Conservation (phyloP, 2,797 vertebrate genomes). For the Champsocephalus esox region DNA sequence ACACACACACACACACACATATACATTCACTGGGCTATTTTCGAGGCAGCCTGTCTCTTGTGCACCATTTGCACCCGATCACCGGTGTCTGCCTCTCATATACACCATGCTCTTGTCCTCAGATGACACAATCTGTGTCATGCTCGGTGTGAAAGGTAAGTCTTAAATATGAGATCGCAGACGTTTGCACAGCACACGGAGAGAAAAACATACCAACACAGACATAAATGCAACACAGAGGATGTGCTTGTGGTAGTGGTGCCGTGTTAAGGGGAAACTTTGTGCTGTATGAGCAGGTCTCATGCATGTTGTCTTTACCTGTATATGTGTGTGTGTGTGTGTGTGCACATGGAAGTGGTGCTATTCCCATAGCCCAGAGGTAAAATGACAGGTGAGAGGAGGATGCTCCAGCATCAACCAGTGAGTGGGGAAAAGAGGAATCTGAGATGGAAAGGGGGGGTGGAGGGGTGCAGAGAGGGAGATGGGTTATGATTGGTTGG, state of each 20-base stretch:
- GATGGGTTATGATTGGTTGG: conserved; percentile 71
- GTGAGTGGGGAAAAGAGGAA: conserved; percentile 56
- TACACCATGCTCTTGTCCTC: conserved; percentile 5
- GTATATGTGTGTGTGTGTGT: conserved; percentile 25
- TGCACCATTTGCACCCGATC: conserved; percentile 14
- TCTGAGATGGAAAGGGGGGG: conserved; percentile 43
- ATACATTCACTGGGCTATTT: conserved; percentile 37
- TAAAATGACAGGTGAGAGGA: conserved; percentile 88
- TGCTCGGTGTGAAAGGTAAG: conserved; percentile 12
- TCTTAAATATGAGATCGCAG: conserved; percentile 21
- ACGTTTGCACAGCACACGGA: conserved; percentile 2
- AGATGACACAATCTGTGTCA: conserved; percentile 16
- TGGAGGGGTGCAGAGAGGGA: conserved; percentile 35
- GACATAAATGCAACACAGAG: conserved; percentile 22
- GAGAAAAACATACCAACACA: conserved; percentile 20
- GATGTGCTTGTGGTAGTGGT: conserved; percentile 20
- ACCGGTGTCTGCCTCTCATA: conserved; percentile 18
- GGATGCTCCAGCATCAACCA: conserved; percentile 74
- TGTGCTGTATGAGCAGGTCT: conserved; percentile 50
- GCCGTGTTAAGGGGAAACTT: conserved; percentile 25
- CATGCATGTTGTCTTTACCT: conserved; percentile 45
- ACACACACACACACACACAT: conserved; percentile 2
- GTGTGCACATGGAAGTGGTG: conserved; percentile 74
- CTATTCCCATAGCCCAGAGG: conserved; percentile 82
- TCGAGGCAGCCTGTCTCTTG: conserved; percentile 28